phyloP scores from a whole-genome alignment of 2,888 invertebrate genomes.

The Pteria penguin region DNA sequence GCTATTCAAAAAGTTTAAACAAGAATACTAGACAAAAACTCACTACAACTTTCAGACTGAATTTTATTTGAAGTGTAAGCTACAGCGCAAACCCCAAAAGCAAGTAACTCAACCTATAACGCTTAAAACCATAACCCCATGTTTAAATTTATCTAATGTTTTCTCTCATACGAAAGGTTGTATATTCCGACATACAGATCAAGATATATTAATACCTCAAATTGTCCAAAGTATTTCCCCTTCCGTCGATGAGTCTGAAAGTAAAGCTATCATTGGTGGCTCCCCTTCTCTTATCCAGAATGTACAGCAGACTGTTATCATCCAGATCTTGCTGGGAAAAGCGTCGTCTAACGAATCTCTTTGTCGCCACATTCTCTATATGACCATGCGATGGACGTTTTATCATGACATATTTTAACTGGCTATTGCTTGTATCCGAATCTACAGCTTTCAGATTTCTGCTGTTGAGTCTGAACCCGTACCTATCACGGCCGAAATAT shows the following conservation, averaged over 20 bases:
- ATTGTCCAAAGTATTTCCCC: constrained; percentile 73
- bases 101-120: too few relatives aligned
- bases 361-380: constrained; percentile 74
- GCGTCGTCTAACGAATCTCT: constrained; percentile 70
- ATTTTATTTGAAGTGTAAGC: too few relatives aligned
- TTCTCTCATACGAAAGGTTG: too few relatives aligned
- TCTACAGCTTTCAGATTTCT: constrained; percentile 73
- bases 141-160: too few relatives aligned
- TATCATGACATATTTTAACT: constrained; percentile 73
- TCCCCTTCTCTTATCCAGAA: constrained; percentile 66
- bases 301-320: constrained; percentile 72
- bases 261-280: constrained; percentile 75
- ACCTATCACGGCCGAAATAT: constrained; percentile 66
- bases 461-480: constrained; percentile 72
- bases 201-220: constrained; percentile 68
- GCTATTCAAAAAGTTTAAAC: too few relatives aligned
- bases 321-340: constrained; percentile 79
- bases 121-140: too few relatives aligned
- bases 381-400: constrained; percentile 74
- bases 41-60: too few relatives aligned
- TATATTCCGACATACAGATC: too few relatives aligned
- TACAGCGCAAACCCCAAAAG: too few relatives aligned
- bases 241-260: constrained; percentile 73
- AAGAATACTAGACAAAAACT: too few relatives aligned
- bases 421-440: constrained; percentile 65